phyloP scores from a whole-genome alignment of 1,140 invertebrate species.

The Brachionus koreanus region DNA sequence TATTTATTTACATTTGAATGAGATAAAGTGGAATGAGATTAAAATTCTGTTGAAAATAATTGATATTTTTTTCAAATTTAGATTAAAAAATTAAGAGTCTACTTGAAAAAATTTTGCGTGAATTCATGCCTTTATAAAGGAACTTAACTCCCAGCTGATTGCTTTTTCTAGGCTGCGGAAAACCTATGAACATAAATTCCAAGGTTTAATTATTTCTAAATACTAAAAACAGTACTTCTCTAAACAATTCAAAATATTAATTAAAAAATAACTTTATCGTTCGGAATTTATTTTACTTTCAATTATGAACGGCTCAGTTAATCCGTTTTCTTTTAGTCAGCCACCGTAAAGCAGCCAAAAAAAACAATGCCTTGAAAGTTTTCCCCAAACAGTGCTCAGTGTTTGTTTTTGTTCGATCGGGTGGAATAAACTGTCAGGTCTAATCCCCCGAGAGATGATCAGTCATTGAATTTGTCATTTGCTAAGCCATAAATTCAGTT shows the following conservation, averaged over 20 bases:
- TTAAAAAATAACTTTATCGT: slow-evolving; percentile 33
- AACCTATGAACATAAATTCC: background rate
- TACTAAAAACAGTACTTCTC: background rate
- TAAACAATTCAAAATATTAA: slow-evolving; percentile 10
- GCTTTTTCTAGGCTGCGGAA: background rate
- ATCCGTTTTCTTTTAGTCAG: slow-evolving; percentile 31
- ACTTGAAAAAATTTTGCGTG: background rate
- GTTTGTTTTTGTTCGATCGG: background rate
- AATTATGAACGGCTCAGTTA: background rate
- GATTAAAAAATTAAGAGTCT: background rate
- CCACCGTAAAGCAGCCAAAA: slow-evolving; percentile 16
- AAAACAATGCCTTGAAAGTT: background rate
- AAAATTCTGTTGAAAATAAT: background rate
- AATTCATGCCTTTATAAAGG: background rate
- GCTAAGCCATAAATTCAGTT: background rate
- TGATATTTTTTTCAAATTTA: background rate
- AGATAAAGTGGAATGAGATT: background rate
- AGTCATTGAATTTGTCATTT: background rate
- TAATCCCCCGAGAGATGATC: background rate
- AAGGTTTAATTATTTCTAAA: background rate
- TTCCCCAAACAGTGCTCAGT: background rate
- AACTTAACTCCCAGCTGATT: background rate
- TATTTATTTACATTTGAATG: background rate
- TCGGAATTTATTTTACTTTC: slow-evolving; percentile 38
- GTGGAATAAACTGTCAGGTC: background rate